Evolutionary conservation across 2,888 invertebrate genomes (phyloP).

Genomic region (Chironomus tentans): DNA sequence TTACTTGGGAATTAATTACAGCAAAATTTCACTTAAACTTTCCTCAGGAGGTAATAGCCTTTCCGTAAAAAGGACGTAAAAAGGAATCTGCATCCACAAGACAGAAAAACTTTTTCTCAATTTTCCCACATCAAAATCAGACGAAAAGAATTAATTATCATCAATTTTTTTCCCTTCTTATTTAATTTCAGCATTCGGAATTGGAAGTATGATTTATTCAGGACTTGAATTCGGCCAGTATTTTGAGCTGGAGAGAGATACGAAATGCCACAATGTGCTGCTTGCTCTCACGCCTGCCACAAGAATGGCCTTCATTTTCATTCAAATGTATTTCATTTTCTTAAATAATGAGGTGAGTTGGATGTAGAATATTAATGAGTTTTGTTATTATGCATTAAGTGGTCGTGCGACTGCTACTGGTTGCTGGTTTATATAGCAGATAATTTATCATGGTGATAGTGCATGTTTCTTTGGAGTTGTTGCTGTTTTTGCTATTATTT

Average conservation of each 20-base stretch:
- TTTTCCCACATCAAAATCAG: background rate
- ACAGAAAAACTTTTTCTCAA: background rate
- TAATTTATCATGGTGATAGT: too few relatives aligned
- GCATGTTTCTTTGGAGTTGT: too few relatives aligned
- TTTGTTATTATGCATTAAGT: too few relatives aligned
- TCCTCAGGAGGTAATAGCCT: background rate
- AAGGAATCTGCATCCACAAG: background rate
- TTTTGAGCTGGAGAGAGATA: constrained; percentile 82
- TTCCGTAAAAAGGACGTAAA: background rate
- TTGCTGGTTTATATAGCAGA: background rate
- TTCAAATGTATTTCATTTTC: constrained; percentile 98
- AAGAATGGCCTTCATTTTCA: constrained; percentile 91
- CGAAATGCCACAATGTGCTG: constrained; percentile 85
- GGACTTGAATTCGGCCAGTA: constrained; percentile 92
- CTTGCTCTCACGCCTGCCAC: constrained; percentile 84
- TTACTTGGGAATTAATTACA: too few relatives aligned
- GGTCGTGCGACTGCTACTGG: too few relatives aligned
- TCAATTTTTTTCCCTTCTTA: background rate
- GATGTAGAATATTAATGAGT: background rate
- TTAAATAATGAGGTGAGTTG: constrained; percentile 81
- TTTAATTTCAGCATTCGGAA: constrained; percentile 72
- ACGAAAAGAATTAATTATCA: background rate
- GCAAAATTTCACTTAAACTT: too few relatives aligned
- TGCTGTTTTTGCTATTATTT: too few relatives aligned
- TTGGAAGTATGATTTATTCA: constrained; percentile 95